A percentile compares a stretch with the other conserved stretches of the same genome.
These are phyloP conservation scores for Lypha dubia DNA, from an alignment of 2,888 invertebrate species.

Conservation along the genomic window DNA sequence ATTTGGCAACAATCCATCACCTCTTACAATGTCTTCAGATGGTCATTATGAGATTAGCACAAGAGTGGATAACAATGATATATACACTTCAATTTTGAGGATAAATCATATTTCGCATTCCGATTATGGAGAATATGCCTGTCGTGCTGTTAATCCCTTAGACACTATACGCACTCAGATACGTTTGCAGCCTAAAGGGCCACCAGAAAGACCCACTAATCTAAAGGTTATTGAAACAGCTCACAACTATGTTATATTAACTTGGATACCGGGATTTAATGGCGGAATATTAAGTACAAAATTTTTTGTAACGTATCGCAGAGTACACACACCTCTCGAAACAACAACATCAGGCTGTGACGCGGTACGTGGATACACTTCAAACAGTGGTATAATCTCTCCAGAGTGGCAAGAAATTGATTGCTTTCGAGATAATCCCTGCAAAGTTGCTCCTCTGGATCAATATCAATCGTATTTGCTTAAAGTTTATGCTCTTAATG, in stretches of 20 bases:
- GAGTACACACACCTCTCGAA: conserved; percentile 86
- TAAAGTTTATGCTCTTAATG: conserved; percentile 94
- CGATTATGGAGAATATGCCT: conserved; percentile 96
- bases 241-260: conserved; percentile 90
- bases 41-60: conserved; percentile 94
- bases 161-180: conserved; percentile 91
- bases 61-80: conserved; percentile 91
- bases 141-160: conserved; percentile 92
- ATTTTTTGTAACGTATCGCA: conserved; percentile 92
- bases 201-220: conserved; percentile 91
- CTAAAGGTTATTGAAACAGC: conserved; percentile 89
- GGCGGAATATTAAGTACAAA: conserved; percentile 93
- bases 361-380: conserved; percentile 36
- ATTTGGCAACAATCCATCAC: conserved; percentile 89
- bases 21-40: conserved; percentile 90
- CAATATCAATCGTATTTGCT: conserved; percentile 94
- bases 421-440: conserved; percentile 93
- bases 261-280: conserved; percentile 95
- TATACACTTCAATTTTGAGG: conserved; percentile 90
- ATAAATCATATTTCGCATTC: conserved; percentile 89
- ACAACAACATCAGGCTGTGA: conserved; percentile 86
- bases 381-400: conserved; percentile 77
- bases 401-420: conserved; percentile 92
- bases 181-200: conserved; percentile 92
- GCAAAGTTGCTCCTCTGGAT: conserved; percentile 92